Percentiles rank a stretch among this genome's conserved stretches.
Evolutionary conservation across 1,140 invertebrate genomes (phyloP).

Genomic region (Bombyx mandarina): DNA sequence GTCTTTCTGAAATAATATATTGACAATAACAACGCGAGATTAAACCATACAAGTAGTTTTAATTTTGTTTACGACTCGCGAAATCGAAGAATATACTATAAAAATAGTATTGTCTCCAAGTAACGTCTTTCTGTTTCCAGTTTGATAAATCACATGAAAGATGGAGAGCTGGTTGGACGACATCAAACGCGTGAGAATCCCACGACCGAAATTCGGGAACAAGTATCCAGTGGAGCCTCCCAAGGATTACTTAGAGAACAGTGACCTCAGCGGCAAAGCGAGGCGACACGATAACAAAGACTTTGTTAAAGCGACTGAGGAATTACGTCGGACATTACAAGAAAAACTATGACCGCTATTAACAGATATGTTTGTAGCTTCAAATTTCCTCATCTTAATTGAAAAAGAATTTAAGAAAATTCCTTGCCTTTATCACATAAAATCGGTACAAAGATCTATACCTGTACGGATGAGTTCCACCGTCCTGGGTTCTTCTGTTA

Average conservation of each 20-base stretch:
- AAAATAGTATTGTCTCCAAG: too few species aligned
- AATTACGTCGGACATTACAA: slow-evolving; percentile 78
- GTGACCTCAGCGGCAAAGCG: slow-evolving; percentile 53
- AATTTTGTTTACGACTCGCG: too few species aligned
- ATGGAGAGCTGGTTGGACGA: slow-evolving; percentile 89
- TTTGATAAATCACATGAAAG: slow-evolving; percentile 14
- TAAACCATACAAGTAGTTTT: too few species aligned
- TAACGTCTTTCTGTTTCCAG: too few species aligned
- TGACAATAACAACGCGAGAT: too few species aligned
- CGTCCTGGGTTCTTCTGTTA: too few species aligned
- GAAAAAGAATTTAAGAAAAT: too few species aligned
- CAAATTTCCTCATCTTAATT: slow-evolving; percentile 8
- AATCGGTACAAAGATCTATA: too few species aligned
- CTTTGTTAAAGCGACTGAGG: slow-evolving; percentile 79
- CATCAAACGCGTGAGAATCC: slow-evolving; percentile 85
- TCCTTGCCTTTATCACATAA: too few species aligned
- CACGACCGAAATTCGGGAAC: slow-evolving; percentile 85
- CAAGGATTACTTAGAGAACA: slow-evolving; percentile 75
- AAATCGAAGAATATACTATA: too few species aligned
- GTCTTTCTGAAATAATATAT: too few species aligned
- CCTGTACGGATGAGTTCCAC: too few species aligned
- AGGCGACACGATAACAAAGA: slow-evolving; percentile 61
- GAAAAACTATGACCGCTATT: slow-evolving; percentile 77
- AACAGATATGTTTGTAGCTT: slow-evolving; percentile 20
- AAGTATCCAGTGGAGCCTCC: slow-evolving; percentile 77